Evolutionary conservation across 2,888 invertebrate species (phyloP).

Genomic region (Ichneumoninae sp.): DNA sequence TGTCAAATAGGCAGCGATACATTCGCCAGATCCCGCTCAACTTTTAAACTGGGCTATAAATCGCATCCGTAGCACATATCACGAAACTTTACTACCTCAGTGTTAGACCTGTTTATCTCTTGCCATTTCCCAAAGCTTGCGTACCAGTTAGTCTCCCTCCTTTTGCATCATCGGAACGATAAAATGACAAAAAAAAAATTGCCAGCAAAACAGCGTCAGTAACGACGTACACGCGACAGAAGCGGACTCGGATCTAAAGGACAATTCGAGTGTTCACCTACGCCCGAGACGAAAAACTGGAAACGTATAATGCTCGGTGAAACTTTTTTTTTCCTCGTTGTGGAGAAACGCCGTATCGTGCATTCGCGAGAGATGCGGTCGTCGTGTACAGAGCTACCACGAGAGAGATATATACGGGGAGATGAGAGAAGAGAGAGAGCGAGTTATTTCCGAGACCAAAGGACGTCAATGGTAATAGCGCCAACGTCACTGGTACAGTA

Average conservation of each 20-base stretch:
- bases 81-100: no score
- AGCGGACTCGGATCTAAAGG: background rate
- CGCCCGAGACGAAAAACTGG: background rate
- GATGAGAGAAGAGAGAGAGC: background rate
- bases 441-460: constrained; percentile 29
- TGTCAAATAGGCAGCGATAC: no score
- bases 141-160: constrained; percentile 27
- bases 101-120: background rate
- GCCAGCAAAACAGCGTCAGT: background rate
- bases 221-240: background rate
- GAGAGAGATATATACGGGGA: background rate
- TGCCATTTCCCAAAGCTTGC: constrained; percentile 32
- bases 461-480: constrained; percentile 8
- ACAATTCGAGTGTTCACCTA: background rate
- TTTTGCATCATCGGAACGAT: background rate
- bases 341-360: background rate
- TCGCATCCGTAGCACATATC: no score
- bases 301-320: background rate
- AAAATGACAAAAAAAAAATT: background rate
- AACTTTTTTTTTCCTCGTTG: background rate
- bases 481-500: constrained; percentile 17
- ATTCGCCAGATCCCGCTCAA: no score
- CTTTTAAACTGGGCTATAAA: no score
- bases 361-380: background rate
- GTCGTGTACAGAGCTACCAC: background rate